Evolutionary conservation across 2,888 invertebrate genomes (phyloP), one percentile per base, ranked within the genome.

Genomic region (Agrochola litura): DNA sequence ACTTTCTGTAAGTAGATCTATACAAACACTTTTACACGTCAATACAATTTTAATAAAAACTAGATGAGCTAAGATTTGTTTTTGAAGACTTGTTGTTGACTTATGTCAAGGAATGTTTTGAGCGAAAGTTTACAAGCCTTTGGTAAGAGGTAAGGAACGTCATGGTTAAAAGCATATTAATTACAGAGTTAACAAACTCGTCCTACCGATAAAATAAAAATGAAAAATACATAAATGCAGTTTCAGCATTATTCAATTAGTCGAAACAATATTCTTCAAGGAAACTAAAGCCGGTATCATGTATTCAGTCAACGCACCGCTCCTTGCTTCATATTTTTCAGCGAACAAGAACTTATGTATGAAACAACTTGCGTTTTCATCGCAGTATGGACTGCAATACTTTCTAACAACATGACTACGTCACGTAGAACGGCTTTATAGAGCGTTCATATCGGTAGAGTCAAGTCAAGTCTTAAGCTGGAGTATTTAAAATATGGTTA

Each of bases 331-430:
- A 77, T 82, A 82, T 80, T 82, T 41, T 66, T n/a, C 54, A 66
- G 25, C 16, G 41, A 54, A 49, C 41, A 75, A 56, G 19, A 52
- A 70, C 14, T 66, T 77, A 69, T 52, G 19, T 77, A 69, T 52
- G 19, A 66, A 77, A 77, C 58, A n/a, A 69, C 49, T 83, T 70
- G 43, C 49, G 41, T 76, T 86, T 83, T 81, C 83, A 78, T 84
- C 71, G 74, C 81, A 74, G 70, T 70, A 64, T 73, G 58, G 56
- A 73, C 54, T 68, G 64, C 49, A 69, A 63, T 77, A 77, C 63
- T 71, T 83, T 68, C 25, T 49, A 49, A 43, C 49, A 66, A 70
- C 43, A 61, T 70, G 49, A 37, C 56, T 54, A 49, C 14, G 41
- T 3, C 37, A 54, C 60, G 49, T 25, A 22, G 46, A 49, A 54